Evolutionary conservation across 2,888 invertebrate genomes (phyloP).

Genomic region (Empis livida): DNA sequence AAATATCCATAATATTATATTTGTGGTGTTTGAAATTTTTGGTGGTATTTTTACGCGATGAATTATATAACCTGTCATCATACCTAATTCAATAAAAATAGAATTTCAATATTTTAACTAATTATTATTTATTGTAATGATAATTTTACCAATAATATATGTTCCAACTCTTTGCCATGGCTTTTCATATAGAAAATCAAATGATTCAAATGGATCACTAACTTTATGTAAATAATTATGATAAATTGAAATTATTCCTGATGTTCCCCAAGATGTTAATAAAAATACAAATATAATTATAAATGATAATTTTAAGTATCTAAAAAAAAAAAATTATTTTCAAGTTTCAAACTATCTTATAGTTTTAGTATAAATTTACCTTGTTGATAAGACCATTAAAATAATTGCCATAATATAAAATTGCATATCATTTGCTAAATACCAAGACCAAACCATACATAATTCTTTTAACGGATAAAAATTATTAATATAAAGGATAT

Average conservation of each 20-base stretch:
- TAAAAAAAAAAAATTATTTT: slow-evolving; percentile 22
- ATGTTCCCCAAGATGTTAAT: slow-evolving; percentile 60
- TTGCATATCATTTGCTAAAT: slow-evolving; percentile 68
- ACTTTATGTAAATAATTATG: slow-evolving; percentile 62
- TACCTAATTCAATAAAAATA: slow-evolving; percentile 35
- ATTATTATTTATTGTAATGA: background rate
- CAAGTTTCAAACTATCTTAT: too few species aligned
- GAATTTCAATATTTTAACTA: background rate
- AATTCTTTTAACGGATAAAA: slow-evolving; percentile 61
- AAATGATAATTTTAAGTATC: slow-evolving; percentile 51
- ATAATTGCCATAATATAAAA: slow-evolving; percentile 58
- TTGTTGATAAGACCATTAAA: slow-evolving; percentile 50
- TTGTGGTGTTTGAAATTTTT: slow-evolving; percentile 43
- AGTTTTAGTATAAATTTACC: too few species aligned
- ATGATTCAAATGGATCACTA: slow-evolving; percentile 68
- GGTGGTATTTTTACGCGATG: slow-evolving; percentile 54
- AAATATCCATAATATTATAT: slow-evolving; percentile 45
- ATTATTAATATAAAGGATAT: slow-evolving; percentile 71
- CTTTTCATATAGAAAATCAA: slow-evolving; percentile 71
- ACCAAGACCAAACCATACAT: slow-evolving; percentile 77
- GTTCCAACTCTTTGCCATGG: slow-evolving; percentile 74
- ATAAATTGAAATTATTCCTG: slow-evolving; percentile 60
- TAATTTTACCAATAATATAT: slow-evolving; percentile 55
- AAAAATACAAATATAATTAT: slow-evolving; percentile 45
- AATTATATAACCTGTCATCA: slow-evolving; percentile 59